Percentiles rank a stretch among this genome's conserved stretches.
phyloP scores from a whole-genome alignment of 2,797 vertebrate species.

The Lagorchestes hirsutus region DNA sequence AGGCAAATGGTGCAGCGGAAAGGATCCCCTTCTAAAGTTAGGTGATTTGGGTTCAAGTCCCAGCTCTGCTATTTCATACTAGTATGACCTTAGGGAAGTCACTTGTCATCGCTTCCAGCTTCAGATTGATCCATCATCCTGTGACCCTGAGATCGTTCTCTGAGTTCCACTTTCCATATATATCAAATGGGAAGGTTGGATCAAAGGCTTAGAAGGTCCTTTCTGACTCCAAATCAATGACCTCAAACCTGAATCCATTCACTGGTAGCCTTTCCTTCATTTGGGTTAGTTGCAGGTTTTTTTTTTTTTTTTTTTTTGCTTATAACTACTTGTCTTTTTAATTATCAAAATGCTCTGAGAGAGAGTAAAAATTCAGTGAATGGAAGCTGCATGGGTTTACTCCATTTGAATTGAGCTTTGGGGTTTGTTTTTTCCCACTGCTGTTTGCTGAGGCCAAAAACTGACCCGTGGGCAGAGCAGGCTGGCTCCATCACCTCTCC shows the following conservation, averaged over 20 bases:
- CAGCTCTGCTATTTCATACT: neutral
- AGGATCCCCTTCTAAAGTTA: neutral
- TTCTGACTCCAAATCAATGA: neutral
- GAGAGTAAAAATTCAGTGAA: neutral
- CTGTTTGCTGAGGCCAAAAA: conserved; percentile 57
- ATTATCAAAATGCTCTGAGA: neutral
- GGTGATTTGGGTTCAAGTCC: neutral
- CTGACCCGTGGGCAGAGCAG: conserved; percentile 3
- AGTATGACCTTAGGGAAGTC: neutral
- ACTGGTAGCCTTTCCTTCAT: neutral
- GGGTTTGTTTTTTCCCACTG: conserved; percentile 49
- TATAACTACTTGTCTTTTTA: neutral
- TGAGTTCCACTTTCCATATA: neutral
- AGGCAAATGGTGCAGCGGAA: neutral
- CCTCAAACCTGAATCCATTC: neutral
- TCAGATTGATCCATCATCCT: neutral
- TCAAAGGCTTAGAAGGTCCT: neutral
- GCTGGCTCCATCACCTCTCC: neutral
- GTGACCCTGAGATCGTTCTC: neutral
- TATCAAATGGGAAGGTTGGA: neutral
- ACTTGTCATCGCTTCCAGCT: neutral
- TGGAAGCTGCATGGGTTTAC: neutral
- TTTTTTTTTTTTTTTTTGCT: neutral
- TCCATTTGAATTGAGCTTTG: conserved; percentile 33
- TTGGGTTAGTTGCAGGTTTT: neutral